Percentiles rank a stretch among this genome's conserved stretches.
These are phyloP conservation scores for Otolemur garnettii DNA, from an alignment of 2,113 vertebrate species.

Conservation along the genomic window DNA sequence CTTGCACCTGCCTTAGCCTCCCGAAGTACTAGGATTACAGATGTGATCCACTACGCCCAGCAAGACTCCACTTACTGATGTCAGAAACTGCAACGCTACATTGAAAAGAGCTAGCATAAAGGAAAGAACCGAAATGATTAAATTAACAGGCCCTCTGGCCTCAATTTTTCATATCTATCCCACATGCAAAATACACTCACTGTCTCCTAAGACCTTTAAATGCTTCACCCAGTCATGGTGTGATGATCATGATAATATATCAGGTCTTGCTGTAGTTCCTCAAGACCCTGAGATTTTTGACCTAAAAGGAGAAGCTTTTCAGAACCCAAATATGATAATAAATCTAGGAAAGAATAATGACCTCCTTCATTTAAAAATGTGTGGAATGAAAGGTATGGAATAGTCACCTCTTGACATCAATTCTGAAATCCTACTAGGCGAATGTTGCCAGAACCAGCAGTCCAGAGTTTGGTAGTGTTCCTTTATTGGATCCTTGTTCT, in stretches of 20 bases:
- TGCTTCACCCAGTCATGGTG: neutral
- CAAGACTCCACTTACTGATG: neutral
- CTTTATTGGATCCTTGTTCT: neutral
- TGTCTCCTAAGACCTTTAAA: neutral
- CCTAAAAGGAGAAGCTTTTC: neutral
- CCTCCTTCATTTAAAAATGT: neutral
- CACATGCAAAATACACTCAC: neutral
- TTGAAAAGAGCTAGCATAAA: neutral
- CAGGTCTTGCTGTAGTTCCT: neutral
- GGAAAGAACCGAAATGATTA: neutral
- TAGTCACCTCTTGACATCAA: neutral
- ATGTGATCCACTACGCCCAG: too few relatives aligned
- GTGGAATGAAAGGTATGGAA: neutral
- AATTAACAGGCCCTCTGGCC: neutral
- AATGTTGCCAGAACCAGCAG: neutral
- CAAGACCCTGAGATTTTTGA: neutral
- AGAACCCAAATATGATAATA: neutral
- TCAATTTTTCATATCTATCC: neutral
- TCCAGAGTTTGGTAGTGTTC: neutral
- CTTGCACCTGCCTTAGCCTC: too few relatives aligned
- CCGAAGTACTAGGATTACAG: too few relatives aligned
- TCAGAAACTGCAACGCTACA: neutral
- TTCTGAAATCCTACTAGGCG: neutral
- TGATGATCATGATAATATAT: neutral
- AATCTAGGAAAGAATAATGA: neutral